Base-by-base conservation (phyloP, 2,888 invertebrate species). In the Asteroscopus sphinx region DNA sequence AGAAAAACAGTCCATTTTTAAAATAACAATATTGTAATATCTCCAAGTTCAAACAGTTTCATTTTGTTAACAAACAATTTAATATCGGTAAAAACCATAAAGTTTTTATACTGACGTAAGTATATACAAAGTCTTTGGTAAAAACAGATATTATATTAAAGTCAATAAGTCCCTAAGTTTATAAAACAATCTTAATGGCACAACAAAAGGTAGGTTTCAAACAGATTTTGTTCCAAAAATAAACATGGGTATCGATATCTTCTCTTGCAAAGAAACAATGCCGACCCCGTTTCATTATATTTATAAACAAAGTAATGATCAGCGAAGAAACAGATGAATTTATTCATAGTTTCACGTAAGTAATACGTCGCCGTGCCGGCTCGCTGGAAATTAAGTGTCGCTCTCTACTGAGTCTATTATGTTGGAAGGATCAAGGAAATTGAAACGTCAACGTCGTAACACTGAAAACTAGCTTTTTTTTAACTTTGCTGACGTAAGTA, bases 311-410 rank as follows among this genome's bases (percentile, higher is more conserved):
- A 41, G 28, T 21, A 39, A 51, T 32, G 41, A 47, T 9, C 36
- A 44, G 28, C 21, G 16, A 25, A 58, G 62, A 59, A 67, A 62
- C 55, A 61, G 56, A 72, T 73, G 78, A 79, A 81, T 78, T 79
- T 81, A 82, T 82, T 82, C 80, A 81, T 79, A 73, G 77, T 75
- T 73, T 57, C 62, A 73, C 65, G 59, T 76, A 68, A 73, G 74
- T 65, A 65, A 66, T 73, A 70, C 59, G 46, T 68, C 51, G 44
- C 33, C 28, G 25, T 48, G 44, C 33, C 28, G 25, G 62, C 71
- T 73, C 59, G 71, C 73, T 87, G 85, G 81, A 86, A 87, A 86
- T 87, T 79, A 84, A 81, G 81, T 83, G 87, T 86, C 86, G 74
- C 69, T 59, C 71, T 66, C 58, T 73, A 46, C 76, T 76, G 72